Evolutionary conservation across 2,888 invertebrate species (phyloP), one percentile per base, ranked within the genome.

Genomic region (Ichneumon xanthorius): DNA sequence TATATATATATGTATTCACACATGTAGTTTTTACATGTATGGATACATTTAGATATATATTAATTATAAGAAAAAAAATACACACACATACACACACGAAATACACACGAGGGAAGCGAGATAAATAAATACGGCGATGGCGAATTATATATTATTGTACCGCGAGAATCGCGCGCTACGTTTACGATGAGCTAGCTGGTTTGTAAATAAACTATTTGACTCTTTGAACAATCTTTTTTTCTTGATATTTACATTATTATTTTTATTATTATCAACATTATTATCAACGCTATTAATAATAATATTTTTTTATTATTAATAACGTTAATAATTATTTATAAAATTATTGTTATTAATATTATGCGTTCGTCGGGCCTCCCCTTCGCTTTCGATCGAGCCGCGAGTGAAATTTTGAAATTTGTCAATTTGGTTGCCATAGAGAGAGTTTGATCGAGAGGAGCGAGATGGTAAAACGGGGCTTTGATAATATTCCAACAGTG

Each of bases 171-270:
- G 89, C 90, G 89, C 89, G 92, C 91, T 93, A 91, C 91, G 90
- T 92, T 93, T 92, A 92, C 90, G 91, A 92, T 90, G 92, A 92
- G 91, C 91, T 92, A 93, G 92, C 92, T 93, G 93, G 91, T 93
- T 93, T 93, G 93, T 93, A 93, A 93, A 93, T 93, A 93, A 92
- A 93, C 91, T 92, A 93, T 93, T 93, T 93, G 93, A 93, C 92
- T 93, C 93, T 93, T 93, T 93, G 91, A 93, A 90, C 63, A 83
- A 80, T 79, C 55, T 50, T 11, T 26, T 37, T 82, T 19, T 33
- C 4, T 61, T 61, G 1, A 16, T 5, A 48, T 75, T 61, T 63
- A 45, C 14, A 72, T 0, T 30, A 1, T 19, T 0, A 2, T 33
- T n/a, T 6, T 14, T 61, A n/a, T n/a, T 53, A 7, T 55, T 11